A percentile compares a stretch with the other conserved stretches of the same genome.
Evolutionary conservation across 1,140 invertebrate genomes (phyloP).

Genomic region (Musca domestica): DNA sequence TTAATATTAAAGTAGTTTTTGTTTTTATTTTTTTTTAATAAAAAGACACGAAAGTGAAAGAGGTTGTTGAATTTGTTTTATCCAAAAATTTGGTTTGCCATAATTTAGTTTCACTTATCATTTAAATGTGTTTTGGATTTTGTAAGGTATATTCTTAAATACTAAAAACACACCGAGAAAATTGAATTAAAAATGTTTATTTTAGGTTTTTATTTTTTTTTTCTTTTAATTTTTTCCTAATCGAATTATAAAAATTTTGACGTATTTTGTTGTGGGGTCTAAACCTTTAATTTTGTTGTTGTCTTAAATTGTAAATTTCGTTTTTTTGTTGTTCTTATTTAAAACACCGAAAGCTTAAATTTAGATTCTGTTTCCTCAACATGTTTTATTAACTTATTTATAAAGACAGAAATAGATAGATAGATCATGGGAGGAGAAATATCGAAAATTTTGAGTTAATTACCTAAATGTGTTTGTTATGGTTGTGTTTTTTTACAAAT

Average conservation of each 20-base stretch:
- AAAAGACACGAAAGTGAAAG: constrained; percentile 55
- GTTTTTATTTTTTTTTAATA: constrained; percentile 36
- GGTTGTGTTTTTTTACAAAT: constrained; percentile 19
- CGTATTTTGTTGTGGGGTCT: constrained; percentile 4
- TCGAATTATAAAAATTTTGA: constrained; percentile 15
- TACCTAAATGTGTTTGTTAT: constrained; percentile 8
- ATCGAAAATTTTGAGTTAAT: constrained; percentile 3
- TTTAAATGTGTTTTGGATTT: constrained; percentile 13
- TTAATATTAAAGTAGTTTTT: constrained; percentile 8
- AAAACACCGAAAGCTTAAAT: constrained; percentile 55
- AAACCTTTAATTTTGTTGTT: constrained; percentile 30
- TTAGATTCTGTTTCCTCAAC: constrained; percentile 44
- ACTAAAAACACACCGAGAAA: constrained; percentile 17
- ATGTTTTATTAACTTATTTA: constrained; percentile 3
- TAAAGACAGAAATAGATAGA: not conserved
- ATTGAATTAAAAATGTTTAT: constrained; percentile 22
- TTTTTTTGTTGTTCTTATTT: constrained; percentile 45
- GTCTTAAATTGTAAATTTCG: not conserved
- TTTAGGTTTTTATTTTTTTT: constrained; percentile 22
- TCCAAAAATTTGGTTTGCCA: constrained; percentile 29
- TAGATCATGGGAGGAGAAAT: constrained; percentile 4
- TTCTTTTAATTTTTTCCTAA: constrained; percentile 25
- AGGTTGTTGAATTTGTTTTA: constrained; percentile 41
- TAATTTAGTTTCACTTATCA: constrained; percentile 27
- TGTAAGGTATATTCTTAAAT: constrained; percentile 20